A percentile compares a stretch with the other conserved stretches of the same genome.
phyloP scores from a whole-genome alignment of 2,113 vertebrate species.

The Sinocyclocheilus anophthalmus region DNA sequence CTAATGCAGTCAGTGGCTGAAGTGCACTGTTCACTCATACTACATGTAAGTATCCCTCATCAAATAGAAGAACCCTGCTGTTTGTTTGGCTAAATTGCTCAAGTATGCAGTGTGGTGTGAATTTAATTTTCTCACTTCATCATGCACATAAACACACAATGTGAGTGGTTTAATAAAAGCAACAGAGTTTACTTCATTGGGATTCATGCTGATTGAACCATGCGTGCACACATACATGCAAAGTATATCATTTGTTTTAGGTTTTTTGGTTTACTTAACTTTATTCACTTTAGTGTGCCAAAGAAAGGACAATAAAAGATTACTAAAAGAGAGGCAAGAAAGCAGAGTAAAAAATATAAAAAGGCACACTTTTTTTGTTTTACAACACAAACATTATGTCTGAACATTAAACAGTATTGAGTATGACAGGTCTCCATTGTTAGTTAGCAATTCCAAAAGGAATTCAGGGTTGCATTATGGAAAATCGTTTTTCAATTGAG shows the following conservation, averaged over 20 bases:
- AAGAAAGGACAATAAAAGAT: neutral
- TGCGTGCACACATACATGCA: neutral
- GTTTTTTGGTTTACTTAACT: neutral
- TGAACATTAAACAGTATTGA: slow-evolving; percentile 3
- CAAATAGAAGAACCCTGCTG: neutral
- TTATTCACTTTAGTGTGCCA: neutral
- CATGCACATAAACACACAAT: neutral
- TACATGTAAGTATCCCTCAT: neutral
- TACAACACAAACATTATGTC: neutral
- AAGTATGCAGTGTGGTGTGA: neutral
- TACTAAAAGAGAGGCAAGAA: neutral
- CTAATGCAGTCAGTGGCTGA: neutral
- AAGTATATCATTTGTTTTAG: neutral
- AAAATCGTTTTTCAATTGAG: slow-evolving; percentile 46
- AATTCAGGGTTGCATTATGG: neutral
- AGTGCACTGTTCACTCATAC: neutral
- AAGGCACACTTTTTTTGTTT: neutral
- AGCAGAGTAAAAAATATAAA: neutral
- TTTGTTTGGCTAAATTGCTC: neutral
- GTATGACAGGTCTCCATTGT: neutral
- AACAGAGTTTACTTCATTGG: neutral
- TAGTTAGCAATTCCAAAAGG: neutral
- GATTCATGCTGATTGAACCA: neutral
- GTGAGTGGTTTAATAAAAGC: neutral
- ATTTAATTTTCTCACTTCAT: neutral